Conservation (phyloP, 2,113 vertebrate genomes). For the Smithornis capensis region DNA sequence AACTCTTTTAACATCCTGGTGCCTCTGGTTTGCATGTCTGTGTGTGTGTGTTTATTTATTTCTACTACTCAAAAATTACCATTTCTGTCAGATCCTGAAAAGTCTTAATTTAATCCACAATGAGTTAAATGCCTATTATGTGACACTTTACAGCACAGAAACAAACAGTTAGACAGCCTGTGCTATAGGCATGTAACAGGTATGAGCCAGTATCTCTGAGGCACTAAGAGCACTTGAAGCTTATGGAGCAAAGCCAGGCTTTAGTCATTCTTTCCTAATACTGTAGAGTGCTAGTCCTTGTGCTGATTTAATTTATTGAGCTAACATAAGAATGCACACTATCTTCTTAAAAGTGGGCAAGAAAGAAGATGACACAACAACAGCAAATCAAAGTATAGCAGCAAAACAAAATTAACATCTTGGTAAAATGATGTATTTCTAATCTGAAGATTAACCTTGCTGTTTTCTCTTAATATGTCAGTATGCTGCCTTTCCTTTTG, state of each 20-base stretch:
- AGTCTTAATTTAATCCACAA: neutral
- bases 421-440: neutral
- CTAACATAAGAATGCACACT: neutral
- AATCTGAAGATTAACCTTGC: neutral
- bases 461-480: neutral
- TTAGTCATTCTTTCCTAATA: slow-evolving; percentile 31
- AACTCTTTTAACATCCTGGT: neutral
- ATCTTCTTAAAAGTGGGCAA: neutral
- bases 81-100: neutral
- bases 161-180: neutral
- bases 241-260: slow-evolving; percentile 22
- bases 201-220: neutral
- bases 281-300: neutral
- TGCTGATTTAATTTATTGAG: slow-evolving; percentile 5
- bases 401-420: neutral
- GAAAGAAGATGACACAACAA: neutral
- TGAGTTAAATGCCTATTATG: neutral
- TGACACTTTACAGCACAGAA: neutral
- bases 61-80: neutral
- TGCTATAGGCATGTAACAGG: neutral
- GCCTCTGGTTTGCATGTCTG: neutral
- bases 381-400: neutral
- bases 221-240: neutral
- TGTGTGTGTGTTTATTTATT: too few species aligned
- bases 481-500: neutral